These are phyloP conservation scores for Polylopha cassiicola DNA, from an alignment of 2,888 invertebrate genomes.

Conservation along the genomic window DNA sequence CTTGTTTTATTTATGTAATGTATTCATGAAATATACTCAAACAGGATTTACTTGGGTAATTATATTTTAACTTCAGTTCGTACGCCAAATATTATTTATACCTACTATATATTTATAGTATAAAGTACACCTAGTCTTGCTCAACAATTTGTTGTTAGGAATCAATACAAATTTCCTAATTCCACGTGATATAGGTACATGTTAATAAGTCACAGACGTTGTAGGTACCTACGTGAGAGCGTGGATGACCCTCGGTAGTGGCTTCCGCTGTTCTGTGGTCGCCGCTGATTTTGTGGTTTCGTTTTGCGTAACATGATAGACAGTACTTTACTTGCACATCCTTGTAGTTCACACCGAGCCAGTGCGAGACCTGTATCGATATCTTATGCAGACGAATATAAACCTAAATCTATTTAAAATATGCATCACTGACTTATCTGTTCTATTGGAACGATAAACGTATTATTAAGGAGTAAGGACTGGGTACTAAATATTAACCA, in stretches of 20 bases:
- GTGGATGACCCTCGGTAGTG: slow-evolving; percentile 49
- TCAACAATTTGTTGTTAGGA: too few species aligned
- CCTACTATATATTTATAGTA: too few species aligned
- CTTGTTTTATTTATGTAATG: too few species aligned
- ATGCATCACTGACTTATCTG: too few species aligned
- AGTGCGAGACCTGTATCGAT: slow-evolving; percentile 39
- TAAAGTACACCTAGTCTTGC: too few species aligned
- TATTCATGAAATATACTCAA: too few species aligned
- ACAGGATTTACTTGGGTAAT: too few species aligned
- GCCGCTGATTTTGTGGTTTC: slow-evolving; percentile 72
- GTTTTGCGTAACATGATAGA: slow-evolving; percentile 75
- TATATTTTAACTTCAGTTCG: too few species aligned
- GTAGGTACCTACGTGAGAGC: slow-evolving; percentile 56
- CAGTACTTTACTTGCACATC: slow-evolving; percentile 57
- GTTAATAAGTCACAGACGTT: slow-evolving; percentile 48
- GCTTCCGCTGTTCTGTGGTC: slow-evolving; percentile 73
- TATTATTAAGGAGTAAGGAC: too few species aligned
- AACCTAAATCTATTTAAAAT: neutral
- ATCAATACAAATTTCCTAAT: slow-evolving; percentile 22
- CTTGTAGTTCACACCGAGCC: slow-evolving; percentile 42
- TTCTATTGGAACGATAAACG: too few species aligned
- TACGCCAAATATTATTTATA: too few species aligned
- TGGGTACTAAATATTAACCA: too few species aligned
- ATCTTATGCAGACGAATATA: slow-evolving; percentile 15
- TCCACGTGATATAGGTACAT: slow-evolving; percentile 24